Evolutionary conservation across 2,113 vertebrate species (phyloP), one percentile per base, ranked within the genome.

Genomic region (Tragelaphus imberbis): DNA sequence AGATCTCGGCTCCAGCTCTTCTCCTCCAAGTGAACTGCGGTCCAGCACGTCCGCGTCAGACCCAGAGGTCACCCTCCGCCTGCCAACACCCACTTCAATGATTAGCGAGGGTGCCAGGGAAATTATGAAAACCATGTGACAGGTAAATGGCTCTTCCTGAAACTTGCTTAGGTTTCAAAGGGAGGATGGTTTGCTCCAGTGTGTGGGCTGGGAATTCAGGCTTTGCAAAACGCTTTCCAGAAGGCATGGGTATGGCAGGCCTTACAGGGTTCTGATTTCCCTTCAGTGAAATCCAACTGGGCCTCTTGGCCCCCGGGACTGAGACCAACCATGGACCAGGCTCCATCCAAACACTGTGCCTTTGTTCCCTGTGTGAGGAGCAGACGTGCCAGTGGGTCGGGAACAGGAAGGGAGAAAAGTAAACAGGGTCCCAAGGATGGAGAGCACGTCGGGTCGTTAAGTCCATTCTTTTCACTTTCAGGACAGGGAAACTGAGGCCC

Each of bases 81-180:
- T 19, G 5, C 95, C 30, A 33, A 96, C 91, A 97, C 88, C 47
- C 1, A 0, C 95, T 93, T 96, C 91, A 51, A 2, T 91, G 94
- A 97, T 86, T 91, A 93, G 94, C 0, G 0, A 84, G 97, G 84
- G 91, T 97, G 96, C 94, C 97, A 96, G 85, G 91, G 93, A 97
- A 97, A 92, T 97, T 97, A 93, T 89, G 91, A 94, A 98, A 97
- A 91, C 91, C 97, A 96, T 88, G 95, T 96, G 97, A 97, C 93
- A 95, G 84, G 95, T 98, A 91, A 97, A 96, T 90, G 71, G 89
- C 84, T 84, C 80, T 75, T 91, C 71, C 96, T 95, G 93, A 90
- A 97, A 89, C 91, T 97, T 97, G 95, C 97, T 97, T 97, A 95
- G 71, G 53, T 98, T 98, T 97, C 97, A 97, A 97, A 98, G 94